Evolutionary conservation across 1,140 invertebrate species (phyloP).

Genomic region (Scaptomyza graminum): DNA sequence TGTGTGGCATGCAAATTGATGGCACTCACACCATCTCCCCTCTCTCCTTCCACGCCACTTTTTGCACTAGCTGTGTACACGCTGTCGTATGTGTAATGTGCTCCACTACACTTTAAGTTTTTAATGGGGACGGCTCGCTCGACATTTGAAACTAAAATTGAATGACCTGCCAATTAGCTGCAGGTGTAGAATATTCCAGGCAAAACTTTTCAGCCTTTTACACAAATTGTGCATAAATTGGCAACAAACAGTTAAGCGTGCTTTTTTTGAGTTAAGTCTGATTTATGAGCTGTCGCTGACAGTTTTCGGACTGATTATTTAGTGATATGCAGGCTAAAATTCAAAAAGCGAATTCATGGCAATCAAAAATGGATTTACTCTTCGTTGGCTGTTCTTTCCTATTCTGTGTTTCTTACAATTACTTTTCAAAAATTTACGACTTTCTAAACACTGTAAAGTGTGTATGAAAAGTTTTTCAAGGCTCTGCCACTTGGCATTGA

Average conservation of each 20-base stretch:
- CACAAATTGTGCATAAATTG: conserved; percentile 19
- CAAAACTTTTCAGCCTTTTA: conserved; percentile 15
- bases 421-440: background rate
- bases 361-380: too few relatives aligned
- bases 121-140: conserved; percentile 54
- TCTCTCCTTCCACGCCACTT: conserved; percentile 6
- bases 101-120: conserved; percentile 71
- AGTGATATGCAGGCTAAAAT: background rate
- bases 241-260: conserved; percentile 39
- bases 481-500: background rate
- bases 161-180: conserved; percentile 68
- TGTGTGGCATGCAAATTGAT: conserved; percentile 78
- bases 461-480: background rate
- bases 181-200: conserved; percentile 44
- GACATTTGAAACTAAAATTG: conserved; percentile 51
- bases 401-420: background rate
- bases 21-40: conserved; percentile 26
- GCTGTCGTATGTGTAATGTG: conserved; percentile 35
- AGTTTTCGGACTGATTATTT: background rate
- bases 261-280: background rate
- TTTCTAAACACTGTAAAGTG: too few relatives aligned
- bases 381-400: background rate
- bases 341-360: too few relatives aligned
- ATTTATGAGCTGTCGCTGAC: conserved; percentile 20
- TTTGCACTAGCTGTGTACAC: conserved; percentile 3